Evolutionary conservation across 2,113 vertebrate genomes (phyloP).

Genomic region (Syngnathus typhle): DNA sequence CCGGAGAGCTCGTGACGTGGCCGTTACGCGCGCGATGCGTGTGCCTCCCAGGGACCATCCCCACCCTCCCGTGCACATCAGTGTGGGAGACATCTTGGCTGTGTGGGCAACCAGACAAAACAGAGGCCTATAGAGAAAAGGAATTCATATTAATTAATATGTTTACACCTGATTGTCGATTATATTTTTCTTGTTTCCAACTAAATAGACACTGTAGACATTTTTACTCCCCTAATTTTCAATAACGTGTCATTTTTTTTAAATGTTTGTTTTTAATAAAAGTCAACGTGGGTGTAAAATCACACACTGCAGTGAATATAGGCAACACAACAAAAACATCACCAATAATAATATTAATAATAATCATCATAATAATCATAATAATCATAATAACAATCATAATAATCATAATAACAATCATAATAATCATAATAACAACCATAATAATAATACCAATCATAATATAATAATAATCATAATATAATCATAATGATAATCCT

Average conservation of each 20-base stretch:
- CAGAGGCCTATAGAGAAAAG: background rate
- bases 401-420: background rate
- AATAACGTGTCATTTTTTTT: too few relatives aligned
- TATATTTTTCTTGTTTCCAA: too few relatives aligned
- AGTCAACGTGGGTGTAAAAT: background rate
- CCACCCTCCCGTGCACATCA: slow-evolving; percentile 28
- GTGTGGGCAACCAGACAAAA: slow-evolving; percentile 23
- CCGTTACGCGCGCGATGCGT: slow-evolving; percentile 52
- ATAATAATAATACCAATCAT: background rate
- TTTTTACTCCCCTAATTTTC: too few relatives aligned
- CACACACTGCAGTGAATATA: background rate
- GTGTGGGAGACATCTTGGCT: background rate
- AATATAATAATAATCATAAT: background rate
- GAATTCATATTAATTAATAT: too few relatives aligned
- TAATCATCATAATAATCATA: background rate
- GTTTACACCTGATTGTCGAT: too few relatives aligned
- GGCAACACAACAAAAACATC: background rate
- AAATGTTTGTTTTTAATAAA: too few relatives aligned
- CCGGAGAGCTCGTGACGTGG: slow-evolving; percentile 77
- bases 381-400: background rate
- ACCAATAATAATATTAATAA: background rate
- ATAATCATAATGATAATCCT: background rate
- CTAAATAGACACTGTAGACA: too few relatives aligned
- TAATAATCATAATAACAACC: background rate
- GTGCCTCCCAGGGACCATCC: slow-evolving; percentile 56